phyloP scores from a whole-genome alignment of 2,888 invertebrate genomes.

The Tupiocoris notatus region DNA sequence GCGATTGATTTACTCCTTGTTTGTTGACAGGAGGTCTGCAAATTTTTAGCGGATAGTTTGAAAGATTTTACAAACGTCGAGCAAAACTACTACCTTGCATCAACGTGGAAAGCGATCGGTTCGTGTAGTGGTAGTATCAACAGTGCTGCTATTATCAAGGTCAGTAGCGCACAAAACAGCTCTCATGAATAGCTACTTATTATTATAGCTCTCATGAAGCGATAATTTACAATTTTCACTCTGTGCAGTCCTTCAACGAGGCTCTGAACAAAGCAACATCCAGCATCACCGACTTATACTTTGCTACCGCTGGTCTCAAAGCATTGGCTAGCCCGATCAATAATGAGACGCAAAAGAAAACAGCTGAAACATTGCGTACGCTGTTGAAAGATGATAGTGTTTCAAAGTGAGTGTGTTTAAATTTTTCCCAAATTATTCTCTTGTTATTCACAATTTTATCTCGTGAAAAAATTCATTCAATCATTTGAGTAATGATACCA shows the following conservation, averaged over 20 bases:
- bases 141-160: conserved; percentile 56
- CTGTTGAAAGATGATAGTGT: conserved; percentile 78
- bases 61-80: conserved; percentile 55
- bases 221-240: conserved; percentile 10
- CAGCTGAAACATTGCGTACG: conserved; percentile 70
- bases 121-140: conserved; percentile 60
- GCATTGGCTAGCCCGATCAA: conserved; percentile 64
- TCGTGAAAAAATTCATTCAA: too few species aligned
- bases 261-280: conserved; percentile 66
- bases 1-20: too few species aligned
- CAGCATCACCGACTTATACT: conserved; percentile 69
- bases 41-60: conserved; percentile 54
- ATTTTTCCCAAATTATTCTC: too few species aligned
- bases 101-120: conserved; percentile 62
- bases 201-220: too few species aligned
- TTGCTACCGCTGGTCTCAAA: conserved; percentile 69
- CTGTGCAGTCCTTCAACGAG: conserved; percentile 49
- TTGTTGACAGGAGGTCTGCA: conserved; percentile 57
- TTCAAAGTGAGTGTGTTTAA: conserved; percentile 65
- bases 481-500: too few species aligned
- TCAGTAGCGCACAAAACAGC: too few species aligned
- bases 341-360: conserved; percentile 67
- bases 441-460: too few species aligned
- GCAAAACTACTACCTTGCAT: conserved; percentile 64
- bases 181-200: too few species aligned